phyloP scores from a whole-genome alignment of 2,797 vertebrate genomes.

The Chaunax sp. region DNA sequence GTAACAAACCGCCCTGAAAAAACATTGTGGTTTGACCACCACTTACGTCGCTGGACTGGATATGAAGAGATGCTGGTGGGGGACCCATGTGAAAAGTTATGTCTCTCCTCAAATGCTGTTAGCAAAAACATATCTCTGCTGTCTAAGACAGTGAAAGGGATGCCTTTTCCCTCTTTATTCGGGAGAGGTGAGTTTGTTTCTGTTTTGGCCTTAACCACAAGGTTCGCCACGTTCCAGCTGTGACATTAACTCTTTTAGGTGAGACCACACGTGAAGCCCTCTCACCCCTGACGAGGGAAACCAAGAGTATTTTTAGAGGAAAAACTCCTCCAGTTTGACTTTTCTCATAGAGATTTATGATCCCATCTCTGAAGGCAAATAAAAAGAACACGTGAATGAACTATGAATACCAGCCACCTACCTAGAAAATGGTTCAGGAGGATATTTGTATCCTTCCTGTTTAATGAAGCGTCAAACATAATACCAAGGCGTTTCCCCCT shows the following conservation, averaged over 20 bases:
- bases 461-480: constrained; percentile 24
- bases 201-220: constrained; percentile 51
- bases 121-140: constrained; percentile 12
- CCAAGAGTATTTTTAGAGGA: constrained; percentile 76
- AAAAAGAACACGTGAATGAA: constrained; percentile 59
- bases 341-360: constrained; percentile 76
- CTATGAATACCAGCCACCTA: constrained; percentile 79
- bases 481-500: constrained; percentile 2
- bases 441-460: constrained; percentile 58
- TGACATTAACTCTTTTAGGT: constrained; percentile 80
- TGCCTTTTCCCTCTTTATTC: constrained; percentile 33
- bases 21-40: constrained; percentile 86
- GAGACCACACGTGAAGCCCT: constrained; percentile 86
- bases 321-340: constrained; percentile 61
- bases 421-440: constrained; percentile 65
- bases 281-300: constrained; percentile 72
- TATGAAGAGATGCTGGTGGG: constrained; percentile 66
- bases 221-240: constrained; percentile 78
- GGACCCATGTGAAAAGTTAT: constrained; percentile 32
- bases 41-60: constrained; percentile 81
- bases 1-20: constrained; percentile 82
- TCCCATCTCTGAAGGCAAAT: constrained; percentile 63
- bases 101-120: constrained; percentile 19
- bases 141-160: constrained; percentile 11
- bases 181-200: constrained; percentile 38